A percentile compares a stretch with the other conserved stretches of the same genome.
Conservation (phyloP, 2,797 vertebrate genomes). For the Margarornis squamiger region DNA sequence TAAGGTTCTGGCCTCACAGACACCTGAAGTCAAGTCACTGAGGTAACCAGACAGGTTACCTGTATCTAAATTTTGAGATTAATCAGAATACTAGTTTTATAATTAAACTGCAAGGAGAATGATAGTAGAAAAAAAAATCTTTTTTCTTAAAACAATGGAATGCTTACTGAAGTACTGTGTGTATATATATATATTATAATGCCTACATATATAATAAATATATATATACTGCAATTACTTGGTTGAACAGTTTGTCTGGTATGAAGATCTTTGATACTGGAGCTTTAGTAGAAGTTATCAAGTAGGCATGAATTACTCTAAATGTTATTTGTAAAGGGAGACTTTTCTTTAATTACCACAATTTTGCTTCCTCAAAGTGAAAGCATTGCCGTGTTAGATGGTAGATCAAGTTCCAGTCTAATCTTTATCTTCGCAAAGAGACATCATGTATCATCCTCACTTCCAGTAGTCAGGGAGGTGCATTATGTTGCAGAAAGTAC, state of each 20-base stretch:
- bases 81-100: not conserved
- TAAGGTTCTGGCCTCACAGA: not conserved
- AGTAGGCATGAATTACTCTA: not conserved
- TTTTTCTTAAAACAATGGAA: not conserved
- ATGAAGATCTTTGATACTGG: not conserved
- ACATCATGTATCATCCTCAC: not conserved
- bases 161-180: not conserved
- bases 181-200: not conserved
- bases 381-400: not conserved
- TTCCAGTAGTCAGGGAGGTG: not conserved
- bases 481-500: not conserved
- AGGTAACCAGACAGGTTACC: not conserved
- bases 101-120: not conserved
- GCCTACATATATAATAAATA: not conserved
- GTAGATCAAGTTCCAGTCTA: not conserved
- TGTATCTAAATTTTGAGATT: not conserved
- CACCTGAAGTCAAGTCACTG: not conserved
- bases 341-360: not conserved
- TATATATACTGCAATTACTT: not conserved
- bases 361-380: not conserved
- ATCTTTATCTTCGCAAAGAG: not conserved
- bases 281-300: not conserved
- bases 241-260: not conserved
- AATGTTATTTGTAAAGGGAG: not conserved
- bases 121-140: not conserved